A percentile compares a stretch with the other conserved stretches of the same genome.
Evolutionary conservation across 2,888 invertebrate genomes (phyloP).

Genomic region (Idaea straminata): DNA sequence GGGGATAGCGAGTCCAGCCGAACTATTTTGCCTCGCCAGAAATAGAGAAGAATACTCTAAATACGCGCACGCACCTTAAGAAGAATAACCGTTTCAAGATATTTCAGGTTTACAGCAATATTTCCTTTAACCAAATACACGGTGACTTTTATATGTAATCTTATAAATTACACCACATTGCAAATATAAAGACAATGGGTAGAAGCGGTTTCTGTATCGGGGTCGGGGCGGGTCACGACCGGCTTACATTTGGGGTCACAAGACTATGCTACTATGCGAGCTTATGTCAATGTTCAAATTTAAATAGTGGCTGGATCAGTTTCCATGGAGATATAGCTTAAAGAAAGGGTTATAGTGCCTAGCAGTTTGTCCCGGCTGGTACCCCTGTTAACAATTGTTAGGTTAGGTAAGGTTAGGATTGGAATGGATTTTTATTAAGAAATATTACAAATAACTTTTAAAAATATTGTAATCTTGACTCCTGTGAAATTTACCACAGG

Average conservation of each 20-base stretch:
- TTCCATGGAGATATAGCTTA: background rate
- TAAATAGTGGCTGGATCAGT: background rate
- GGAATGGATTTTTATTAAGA: too few species aligned
- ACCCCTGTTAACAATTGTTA: background rate
- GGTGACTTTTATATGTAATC: constrained; percentile 5
- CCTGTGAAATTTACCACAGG: too few species aligned
- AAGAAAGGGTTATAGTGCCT: background rate
- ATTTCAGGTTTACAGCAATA: too few species aligned
- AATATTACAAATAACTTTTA: too few species aligned
- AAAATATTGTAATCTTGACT: too few species aligned
- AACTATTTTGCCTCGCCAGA: too few species aligned
- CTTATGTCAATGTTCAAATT: constrained; percentile 13
- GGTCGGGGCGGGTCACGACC: constrained; percentile 74
- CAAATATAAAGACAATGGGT: constrained; percentile 59
- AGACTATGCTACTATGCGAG: constrained; percentile 43
- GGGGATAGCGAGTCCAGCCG: too few species aligned
- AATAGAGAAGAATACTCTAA: too few species aligned
- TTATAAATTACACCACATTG: constrained; percentile 48
- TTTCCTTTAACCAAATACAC: too few species aligned
- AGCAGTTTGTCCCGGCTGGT: background rate
- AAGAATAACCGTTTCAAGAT: too few species aligned
- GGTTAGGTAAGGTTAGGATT: too few species aligned
- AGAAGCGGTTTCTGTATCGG: constrained; percentile 69
- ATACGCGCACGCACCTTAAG: too few species aligned
- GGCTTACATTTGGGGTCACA: constrained; percentile 63